A percentile compares a stretch with the other conserved stretches of the same genome.
Evolutionary conservation across 2,113 vertebrate species (phyloP).

Genomic region (Egretta garzetta): DNA sequence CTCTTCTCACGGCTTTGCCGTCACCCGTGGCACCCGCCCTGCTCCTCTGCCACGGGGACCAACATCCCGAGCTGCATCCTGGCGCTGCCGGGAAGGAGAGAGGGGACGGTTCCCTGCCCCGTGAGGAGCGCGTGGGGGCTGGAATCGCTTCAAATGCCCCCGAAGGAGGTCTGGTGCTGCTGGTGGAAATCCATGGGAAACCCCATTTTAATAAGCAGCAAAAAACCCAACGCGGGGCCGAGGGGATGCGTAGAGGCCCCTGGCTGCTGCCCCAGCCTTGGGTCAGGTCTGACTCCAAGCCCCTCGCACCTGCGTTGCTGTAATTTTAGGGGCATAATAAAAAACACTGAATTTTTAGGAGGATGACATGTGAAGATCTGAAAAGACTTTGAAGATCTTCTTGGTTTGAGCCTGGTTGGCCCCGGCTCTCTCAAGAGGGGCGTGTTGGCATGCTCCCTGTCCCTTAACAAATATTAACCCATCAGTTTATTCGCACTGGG

Average conservation of each 20-base stretch:
- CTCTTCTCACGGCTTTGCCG: neutral
- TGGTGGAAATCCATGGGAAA: neutral
- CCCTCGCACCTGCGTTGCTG: fast-evolving
- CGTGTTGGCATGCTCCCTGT: neutral
- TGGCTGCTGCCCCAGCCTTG: neutral
- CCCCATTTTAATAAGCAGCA: neutral
- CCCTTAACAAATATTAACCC: neutral
- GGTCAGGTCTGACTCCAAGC: neutral
- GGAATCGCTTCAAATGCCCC: neutral
- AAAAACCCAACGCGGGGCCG: fast-evolving
- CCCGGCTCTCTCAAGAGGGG: neutral
- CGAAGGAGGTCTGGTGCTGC: neutral
- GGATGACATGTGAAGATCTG: neutral
- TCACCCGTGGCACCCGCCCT: neutral
- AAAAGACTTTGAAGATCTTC: neutral
- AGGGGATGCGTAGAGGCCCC: neutral
- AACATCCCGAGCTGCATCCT: neutral
- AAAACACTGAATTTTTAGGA: neutral
- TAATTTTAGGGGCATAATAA: neutral
- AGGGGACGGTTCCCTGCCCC: neutral
- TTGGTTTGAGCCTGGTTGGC: neutral
- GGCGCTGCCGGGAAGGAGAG: neutral
- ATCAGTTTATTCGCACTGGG: neutral
- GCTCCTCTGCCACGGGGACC: fast-evolving
- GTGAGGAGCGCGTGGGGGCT: fast-evolving